phyloP scores from a whole-genome alignment of 2,113 vertebrate species.

The Cryptotis parvus region DNA sequence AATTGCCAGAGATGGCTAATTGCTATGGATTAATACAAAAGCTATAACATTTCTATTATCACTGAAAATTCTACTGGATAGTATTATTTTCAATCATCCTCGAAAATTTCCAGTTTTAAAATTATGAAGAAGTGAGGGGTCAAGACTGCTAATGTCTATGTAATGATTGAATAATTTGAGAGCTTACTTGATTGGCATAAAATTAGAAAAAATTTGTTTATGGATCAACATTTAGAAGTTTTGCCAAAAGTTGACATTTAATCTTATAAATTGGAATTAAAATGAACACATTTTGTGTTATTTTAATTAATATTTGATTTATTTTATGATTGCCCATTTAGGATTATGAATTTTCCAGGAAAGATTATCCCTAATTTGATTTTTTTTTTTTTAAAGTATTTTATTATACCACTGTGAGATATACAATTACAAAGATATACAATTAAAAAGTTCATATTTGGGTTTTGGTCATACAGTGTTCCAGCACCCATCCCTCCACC shows the following conservation, averaged over 20 bases:
- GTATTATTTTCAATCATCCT: neutral
- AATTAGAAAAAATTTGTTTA: conserved; percentile 36
- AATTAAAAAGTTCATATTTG: no score
- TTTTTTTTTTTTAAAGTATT: conserved; percentile 51
- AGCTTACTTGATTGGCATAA: neutral
- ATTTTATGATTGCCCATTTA: conserved; percentile 7
- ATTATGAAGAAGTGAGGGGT: neutral
- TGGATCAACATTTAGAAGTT: conserved; percentile 32
- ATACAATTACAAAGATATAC: no score
- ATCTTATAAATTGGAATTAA: neutral
- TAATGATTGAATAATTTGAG: conserved; percentile 8
- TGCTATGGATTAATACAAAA: neutral
- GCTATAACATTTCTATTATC: neutral
- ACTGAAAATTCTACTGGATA: neutral
- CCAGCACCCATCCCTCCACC: no score
- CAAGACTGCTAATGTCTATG: neutral
- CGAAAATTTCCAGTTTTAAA: conserved; percentile 10
- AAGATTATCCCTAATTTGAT: neutral
- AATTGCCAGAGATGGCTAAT: neutral
- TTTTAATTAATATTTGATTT: conserved; percentile 33
- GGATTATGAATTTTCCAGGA: neutral
- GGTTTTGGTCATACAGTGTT: no score
- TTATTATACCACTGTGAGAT: no score
- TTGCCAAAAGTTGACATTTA: neutral
- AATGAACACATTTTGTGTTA: neutral